Percentiles rank a stretch among this genome's conserved stretches.
Evolutionary conservation across 53 echinoderm and acorn worm species (phyloP).

Genomic region (Patiria pectinifera): DNA sequence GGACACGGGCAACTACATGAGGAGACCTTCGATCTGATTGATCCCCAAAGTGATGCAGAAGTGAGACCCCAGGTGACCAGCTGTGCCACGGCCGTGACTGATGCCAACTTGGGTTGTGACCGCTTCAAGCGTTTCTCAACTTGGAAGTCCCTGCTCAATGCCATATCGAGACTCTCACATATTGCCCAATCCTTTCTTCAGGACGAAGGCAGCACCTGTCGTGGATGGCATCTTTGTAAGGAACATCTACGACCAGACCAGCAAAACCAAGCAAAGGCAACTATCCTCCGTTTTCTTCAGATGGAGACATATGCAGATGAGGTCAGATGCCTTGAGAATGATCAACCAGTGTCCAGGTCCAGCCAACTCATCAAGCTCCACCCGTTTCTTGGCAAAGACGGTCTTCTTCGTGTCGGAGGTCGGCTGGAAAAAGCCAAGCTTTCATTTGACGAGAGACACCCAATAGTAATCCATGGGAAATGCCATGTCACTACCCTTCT

Average conservation of each 20-base stretch:
- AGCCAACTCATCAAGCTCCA: conserved; percentile 44
- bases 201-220: neutral
- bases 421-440: conserved; percentile 52
- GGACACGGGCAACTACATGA: neutral
- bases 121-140: conserved; percentile 52
- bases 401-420: conserved; percentile 57
- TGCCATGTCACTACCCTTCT: conserved; percentile 56
- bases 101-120: neutral
- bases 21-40: neutral
- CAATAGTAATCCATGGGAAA: conserved; percentile 53
- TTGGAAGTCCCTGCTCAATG: conserved; percentile 25
- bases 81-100: conserved; percentile 12
- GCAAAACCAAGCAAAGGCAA: conserved; percentile 21
- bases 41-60: conserved; percentile 34
- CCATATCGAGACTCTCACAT: conserved; percentile 34
- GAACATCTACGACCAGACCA: conserved; percentile 17
- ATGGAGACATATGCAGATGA: conserved; percentile 34
- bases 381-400: conserved; percentile 57
- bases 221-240: conserved; percentile 51
- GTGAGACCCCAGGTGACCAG: conserved; percentile 29
- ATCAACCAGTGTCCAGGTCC: neutral
- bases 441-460: conserved; percentile 23
- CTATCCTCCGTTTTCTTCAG: conserved; percentile 23
- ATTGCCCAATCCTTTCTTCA: conserved; percentile 31
- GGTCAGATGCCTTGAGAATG: conserved; percentile 13